Conservation (phyloP, 1,140 invertebrate genomes). For the Adoxophyes honmai region DNA sequence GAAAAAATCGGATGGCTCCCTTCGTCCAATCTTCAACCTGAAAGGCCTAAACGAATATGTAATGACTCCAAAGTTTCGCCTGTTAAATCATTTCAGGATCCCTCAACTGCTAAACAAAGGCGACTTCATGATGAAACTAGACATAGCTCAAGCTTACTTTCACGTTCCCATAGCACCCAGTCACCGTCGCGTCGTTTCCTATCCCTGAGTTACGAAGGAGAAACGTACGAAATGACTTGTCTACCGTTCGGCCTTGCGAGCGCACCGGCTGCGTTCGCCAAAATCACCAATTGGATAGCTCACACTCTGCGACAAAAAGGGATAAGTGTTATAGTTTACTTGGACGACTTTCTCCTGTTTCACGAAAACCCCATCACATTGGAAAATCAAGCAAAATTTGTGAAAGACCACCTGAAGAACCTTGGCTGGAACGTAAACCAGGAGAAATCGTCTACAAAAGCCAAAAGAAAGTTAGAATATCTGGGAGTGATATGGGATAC, state of each 20-base stretch:
- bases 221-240: slow-evolving; percentile 39
- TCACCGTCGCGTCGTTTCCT: slow-evolving; percentile 31
- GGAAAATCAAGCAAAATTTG: neutral
- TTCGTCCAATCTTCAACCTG: too few relatives aligned
- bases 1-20: too few relatives aligned
- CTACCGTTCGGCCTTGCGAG: slow-evolving; percentile 33
- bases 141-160: slow-evolving; percentile 43
- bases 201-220: slow-evolving; percentile 29
- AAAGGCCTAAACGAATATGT: too few relatives aligned
- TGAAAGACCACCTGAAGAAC: neutral
- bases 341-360: slow-evolving; percentile 27
- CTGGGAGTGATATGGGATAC: slow-evolving; percentile 27
- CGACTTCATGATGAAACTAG: slow-evolving; percentile 36
- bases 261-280: slow-evolving; percentile 21
- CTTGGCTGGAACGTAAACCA: slow-evolving; percentile 25
- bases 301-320: slow-evolving; percentile 20
- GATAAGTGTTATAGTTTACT: slow-evolving; percentile 29
- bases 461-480: slow-evolving; percentile 20
- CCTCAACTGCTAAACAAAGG: slow-evolving; percentile 22
- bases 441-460: slow-evolving; percentile 19
- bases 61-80: slow-evolving; percentile 12
- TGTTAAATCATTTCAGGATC: slow-evolving; percentile 23
- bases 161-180: slow-evolving; percentile 34
- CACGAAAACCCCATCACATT: slow-evolving; percentile 17
- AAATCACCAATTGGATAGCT: slow-evolving; percentile 28